Evolutionary conservation across 2,888 invertebrate genomes (phyloP).

Genomic region (Diaphora mendica): DNA sequence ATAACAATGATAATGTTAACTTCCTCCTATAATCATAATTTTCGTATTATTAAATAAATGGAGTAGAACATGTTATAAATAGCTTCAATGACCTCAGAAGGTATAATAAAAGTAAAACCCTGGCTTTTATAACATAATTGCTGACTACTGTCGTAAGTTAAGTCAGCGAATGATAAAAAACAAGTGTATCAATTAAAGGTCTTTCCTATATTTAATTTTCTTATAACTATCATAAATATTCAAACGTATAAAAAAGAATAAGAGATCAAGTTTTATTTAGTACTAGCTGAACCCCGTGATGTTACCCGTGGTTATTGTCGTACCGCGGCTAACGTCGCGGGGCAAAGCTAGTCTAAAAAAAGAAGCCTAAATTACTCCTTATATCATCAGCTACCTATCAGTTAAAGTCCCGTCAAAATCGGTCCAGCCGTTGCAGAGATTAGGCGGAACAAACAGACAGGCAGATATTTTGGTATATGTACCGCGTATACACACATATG

Average conservation of each 20-base stretch:
- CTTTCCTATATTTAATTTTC: not conserved
- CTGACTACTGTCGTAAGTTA: conserved; percentile 12
- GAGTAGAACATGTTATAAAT: conserved; percentile 31
- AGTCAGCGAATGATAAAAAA: not conserved
- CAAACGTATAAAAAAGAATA: not conserved
- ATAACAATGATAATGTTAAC: conserved; percentile 24
- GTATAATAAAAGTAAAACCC: conserved; percentile 19
- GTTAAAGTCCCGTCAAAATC: no score
- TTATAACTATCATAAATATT: not conserved
- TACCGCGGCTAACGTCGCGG: no score
- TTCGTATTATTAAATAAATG: conserved; percentile 26
- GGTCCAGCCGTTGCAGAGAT: no score
- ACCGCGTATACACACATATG: no score
- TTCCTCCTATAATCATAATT: conserved; percentile 35
- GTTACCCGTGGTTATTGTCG: no score
- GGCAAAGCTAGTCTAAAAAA: no score
- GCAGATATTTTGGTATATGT: no score
- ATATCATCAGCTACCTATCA: no score
- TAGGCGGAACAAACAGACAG: no score
- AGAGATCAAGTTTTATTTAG: not conserved
- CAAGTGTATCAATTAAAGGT: not conserved
- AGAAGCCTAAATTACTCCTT: no score
- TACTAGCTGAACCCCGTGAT: no score
- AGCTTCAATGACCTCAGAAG: conserved; percentile 31
- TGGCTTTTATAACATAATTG: conserved; percentile 15